Conservation (phyloP, 2,797 vertebrate genomes). For the Hyperoplus immaculatus region DNA sequence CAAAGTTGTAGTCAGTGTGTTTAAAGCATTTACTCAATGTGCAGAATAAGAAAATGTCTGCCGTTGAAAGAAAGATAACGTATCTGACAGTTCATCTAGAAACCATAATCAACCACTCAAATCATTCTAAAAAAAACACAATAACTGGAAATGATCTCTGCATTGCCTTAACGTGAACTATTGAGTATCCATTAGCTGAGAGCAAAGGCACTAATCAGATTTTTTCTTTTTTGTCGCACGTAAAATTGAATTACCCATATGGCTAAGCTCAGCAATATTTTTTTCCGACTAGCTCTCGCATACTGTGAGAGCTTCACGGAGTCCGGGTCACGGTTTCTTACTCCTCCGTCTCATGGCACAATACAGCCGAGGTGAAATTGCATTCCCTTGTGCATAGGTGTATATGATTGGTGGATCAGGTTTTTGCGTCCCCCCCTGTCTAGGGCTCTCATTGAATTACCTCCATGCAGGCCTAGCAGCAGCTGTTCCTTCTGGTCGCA, state of each 20-base stretch:
- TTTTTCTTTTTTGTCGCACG: conserved; percentile 43
- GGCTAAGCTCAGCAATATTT: conserved; percentile 75
- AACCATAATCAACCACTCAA: conserved; percentile 32
- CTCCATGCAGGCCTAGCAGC: conserved; percentile 88
- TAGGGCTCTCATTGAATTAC: conserved; percentile 91
- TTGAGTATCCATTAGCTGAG: conserved; percentile 70
- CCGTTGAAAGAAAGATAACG: conserved; percentile 16
- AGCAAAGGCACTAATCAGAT: conserved; percentile 72
- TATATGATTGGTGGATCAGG: conserved; percentile 84
- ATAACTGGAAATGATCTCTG: conserved; percentile 47
- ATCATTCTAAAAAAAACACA: conserved; percentile 35
- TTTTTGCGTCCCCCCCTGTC: conserved; percentile 80
- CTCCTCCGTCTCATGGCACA: conserved; percentile 65
- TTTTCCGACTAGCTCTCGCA: conserved; percentile 35
- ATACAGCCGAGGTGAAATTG: conserved; percentile 81
- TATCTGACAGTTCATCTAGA: conserved; percentile 6
- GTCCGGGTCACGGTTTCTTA: conserved; percentile 60
- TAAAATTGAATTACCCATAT: conserved; percentile 82
- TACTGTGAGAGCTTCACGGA: conserved; percentile 44
- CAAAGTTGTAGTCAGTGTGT: neutral
- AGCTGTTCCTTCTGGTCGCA: conserved; percentile 92
- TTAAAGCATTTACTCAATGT: neutral
- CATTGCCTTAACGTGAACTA: conserved; percentile 58
- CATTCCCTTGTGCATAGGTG: conserved; percentile 82
- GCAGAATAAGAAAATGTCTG: neutral